Evolutionary conservation across 2,113 vertebrate genomes (phyloP).

Genomic region (Menura novaehollandiae): DNA sequence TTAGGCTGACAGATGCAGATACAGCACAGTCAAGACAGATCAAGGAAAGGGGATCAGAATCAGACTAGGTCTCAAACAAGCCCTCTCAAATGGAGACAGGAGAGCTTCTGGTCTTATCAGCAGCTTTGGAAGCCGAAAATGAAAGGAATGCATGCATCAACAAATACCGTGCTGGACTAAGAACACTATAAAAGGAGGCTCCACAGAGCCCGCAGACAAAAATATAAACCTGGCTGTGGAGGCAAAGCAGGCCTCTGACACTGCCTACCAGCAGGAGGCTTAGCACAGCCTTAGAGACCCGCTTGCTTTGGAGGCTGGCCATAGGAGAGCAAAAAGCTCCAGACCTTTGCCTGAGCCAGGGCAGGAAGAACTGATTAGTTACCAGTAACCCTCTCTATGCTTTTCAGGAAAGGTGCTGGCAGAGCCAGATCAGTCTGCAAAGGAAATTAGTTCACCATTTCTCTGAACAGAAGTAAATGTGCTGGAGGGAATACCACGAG

Average conservation of each 20-base stretch:
- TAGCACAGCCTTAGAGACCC: neutral
- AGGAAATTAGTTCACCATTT: neutral
- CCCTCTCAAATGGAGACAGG: neutral
- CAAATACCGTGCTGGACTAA: neutral
- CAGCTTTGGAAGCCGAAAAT: neutral
- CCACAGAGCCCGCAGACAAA: neutral
- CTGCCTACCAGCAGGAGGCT: constrained; percentile 7
- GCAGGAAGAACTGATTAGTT: neutral
- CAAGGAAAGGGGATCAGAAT: neutral
- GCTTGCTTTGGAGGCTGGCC: neutral
- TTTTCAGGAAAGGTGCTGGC: neutral
- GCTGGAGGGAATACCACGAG: neutral
- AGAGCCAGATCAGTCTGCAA: neutral
- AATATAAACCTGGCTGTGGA: constrained; percentile 12
- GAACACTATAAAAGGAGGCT: constrained; percentile 35
- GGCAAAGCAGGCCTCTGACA: neutral
- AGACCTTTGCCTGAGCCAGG: neutral
- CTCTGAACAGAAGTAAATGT: neutral
- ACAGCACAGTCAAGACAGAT: rapidly evolving
- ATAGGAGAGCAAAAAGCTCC: neutral
- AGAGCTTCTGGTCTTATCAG: neutral
- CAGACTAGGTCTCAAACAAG: neutral
- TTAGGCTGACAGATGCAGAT: neutral
- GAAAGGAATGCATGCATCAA: neutral
- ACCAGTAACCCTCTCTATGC: neutral